Base-by-base conservation (phyloP, 1,140 invertebrate species). In the Pissodes strobi region DNA sequence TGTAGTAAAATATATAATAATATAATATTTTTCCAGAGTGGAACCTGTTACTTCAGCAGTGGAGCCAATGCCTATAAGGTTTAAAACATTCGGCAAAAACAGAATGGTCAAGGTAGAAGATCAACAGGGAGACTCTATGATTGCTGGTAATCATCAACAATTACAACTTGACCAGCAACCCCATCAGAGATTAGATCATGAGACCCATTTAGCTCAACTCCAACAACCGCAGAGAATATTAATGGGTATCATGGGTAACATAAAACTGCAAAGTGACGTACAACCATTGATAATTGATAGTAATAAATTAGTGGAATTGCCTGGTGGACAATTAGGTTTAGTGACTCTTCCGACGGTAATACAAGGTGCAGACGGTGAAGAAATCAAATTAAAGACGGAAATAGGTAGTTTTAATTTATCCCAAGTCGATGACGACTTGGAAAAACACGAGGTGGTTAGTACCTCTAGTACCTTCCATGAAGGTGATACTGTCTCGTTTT, bases 61-160 rank as follows among this genome's bases (percentile, higher is more conserved):
- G 2, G 74, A 78, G 38, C 74, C 76, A 1, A 66, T 71, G 45
- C 77, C 77, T 5, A 76, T 78, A 10, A 68, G 71, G 39, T 78
- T 78, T 52, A 75, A 76, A 66, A 72, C 73, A 2, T 72, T 74
- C 27, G 72, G 72, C 15, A 72, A 57, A 49, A 60, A 53, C 13
- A 46, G 55, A 65, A 2, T 21, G 2, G 46, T 48, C 23, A 71
- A 60, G 65, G 1, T 30, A 15, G 58, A 69, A 30, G 58, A 69
- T n/a, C 21, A 52, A 9, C 55, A 61, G 37, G 23, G 10, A 21
- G 53, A 67, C 1, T 1, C 17, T 27, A 9, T 27, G 25, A n/a
- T n/a, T n/a, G 21, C 15, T 41, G 37, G n/a, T 6, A 52, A 9
- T 34, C 22, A 30, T 6, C n/a, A 25, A 1, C 48, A 15, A 13